Base-by-base conservation (phyloP, 1,140 invertebrate genomes). In the Aphaenogaster rudis region DNA sequence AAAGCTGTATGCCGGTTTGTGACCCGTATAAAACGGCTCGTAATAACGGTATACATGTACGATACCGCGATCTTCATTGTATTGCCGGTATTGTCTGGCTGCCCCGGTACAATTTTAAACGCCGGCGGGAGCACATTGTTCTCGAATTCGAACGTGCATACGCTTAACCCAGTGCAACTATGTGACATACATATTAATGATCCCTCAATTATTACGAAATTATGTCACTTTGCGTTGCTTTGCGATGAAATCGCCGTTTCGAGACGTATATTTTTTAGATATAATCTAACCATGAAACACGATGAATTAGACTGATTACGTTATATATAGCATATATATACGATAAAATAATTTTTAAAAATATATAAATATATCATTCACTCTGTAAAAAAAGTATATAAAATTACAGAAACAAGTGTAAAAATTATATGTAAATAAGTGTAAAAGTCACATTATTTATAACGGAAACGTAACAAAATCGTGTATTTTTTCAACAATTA, bases 31-130 rank as follows among this genome's bases (percentile, higher is more conserved):
- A 91, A 88, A 54, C 88, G 61, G 88, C 52, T 77, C 80, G 77
- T 91, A 91, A 88, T 91, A 91, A 91, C 90, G 90, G 90, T 91
- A 91, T 89, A 71, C 69, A 71, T 42, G 33, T 78, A 63, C 77
- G 86, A 90, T 90, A 91, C 64, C 42, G 78, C 87, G 90, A 79
- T 91, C 84, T 61, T 91, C 87, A 91, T 89, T 91, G 87, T 89
- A 85, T 76, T 57, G 78, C 81, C 21, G 50, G 79, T 59, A 90
- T 90, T 90, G 88, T 84, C 63, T 76, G 54, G 11, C n/a, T 17
- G 39, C 57, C 11, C 28, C n/a, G 36, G 77, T 21, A 74, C 81
- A 71, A 91, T 82, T 82, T 36, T 48, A 82, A 69, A 33, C 59
- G 28, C 66, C 13, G 61, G 3, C 50, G 52, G 52, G 3, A 15